These are phyloP conservation scores for Aldrovandia affinis DNA, from an alignment of 2,797 vertebrate species.

Conservation along the genomic window DNA sequence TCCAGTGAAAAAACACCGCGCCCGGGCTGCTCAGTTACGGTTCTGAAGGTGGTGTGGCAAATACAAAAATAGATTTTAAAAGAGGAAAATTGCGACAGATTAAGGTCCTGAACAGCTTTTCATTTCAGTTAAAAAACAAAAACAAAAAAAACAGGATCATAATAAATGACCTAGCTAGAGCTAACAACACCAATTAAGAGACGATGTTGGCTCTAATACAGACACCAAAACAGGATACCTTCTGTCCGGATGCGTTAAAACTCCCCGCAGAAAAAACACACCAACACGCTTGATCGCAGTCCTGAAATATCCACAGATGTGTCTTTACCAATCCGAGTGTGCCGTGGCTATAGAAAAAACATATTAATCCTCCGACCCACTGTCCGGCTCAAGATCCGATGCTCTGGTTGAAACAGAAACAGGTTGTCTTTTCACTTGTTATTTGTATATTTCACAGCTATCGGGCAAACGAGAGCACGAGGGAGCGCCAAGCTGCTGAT, in stretches of 20 bases:
- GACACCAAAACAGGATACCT: slow-evolving; percentile 51
- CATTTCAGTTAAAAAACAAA: slow-evolving; percentile 5
- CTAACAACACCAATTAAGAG: slow-evolving; percentile 47
- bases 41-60: slow-evolving; percentile 38
- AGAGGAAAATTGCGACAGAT: slow-evolving; percentile 6
- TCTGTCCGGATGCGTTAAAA: slow-evolving; percentile 66
- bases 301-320: slow-evolving; percentile 65
- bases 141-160: too few relatives aligned
- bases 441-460: slow-evolving; percentile 8
- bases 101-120: background rate
- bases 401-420: slow-evolving; percentile 38
- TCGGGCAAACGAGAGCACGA: slow-evolving; percentile 42
- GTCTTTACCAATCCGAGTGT: slow-evolving; percentile 71
- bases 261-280: slow-evolving; percentile 55
- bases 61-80: slow-evolving; percentile 22
- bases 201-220: slow-evolving; percentile 33
- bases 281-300: slow-evolving; percentile 60
- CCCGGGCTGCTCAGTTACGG: slow-evolving; percentile 47
- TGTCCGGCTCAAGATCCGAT: slow-evolving; percentile 37
- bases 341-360: slow-evolving; percentile 64
- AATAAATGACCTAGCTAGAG: slow-evolving; percentile 43
- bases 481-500: slow-evolving; percentile 9
- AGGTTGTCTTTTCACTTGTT: slow-evolving; percentile 39
- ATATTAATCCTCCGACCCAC: slow-evolving; percentile 17
- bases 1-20: slow-evolving; percentile 57